Percentiles rank a stretch among this genome's conserved stretches.
phyloP scores from a whole-genome alignment of 2,888 invertebrate genomes.

The Nephrotoma flavescens region DNA sequence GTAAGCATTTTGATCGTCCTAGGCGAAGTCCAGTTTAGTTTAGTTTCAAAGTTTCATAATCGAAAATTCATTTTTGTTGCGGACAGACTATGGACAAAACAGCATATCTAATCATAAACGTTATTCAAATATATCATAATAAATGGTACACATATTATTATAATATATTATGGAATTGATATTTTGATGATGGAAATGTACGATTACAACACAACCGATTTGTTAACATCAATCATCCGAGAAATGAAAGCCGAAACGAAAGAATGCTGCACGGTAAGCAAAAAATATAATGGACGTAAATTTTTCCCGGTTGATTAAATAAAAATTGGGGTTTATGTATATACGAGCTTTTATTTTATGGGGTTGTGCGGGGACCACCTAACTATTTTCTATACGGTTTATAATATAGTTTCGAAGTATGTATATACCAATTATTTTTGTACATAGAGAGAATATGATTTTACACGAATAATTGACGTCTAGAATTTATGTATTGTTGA shows the following conservation, averaged over 20 bases:
- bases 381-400: neutral
- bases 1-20: too few species aligned
- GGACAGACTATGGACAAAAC: neutral
- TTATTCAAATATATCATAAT: neutral
- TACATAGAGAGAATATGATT: neutral
- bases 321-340: neutral
- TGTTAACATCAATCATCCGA: neutral
- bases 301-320: neutral
- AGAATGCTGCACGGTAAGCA: neutral
- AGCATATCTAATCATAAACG: neutral
- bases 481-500: neutral
- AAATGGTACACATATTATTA: neutral
- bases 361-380: neutral
- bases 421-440: too few species aligned
- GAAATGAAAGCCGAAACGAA: neutral
- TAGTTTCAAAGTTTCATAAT: too few species aligned
- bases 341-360: neutral
- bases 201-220: neutral
- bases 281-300: neutral
- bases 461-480: neutral
- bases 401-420: neutral
- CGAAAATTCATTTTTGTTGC: neutral
- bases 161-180: neutral
- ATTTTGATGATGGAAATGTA: neutral
- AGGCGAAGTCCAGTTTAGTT: too few species aligned